Evolutionary conservation across 2,797 vertebrate genomes (phyloP), one percentile per base, ranked within the genome.

Genomic region (Glyptemys insculpta): DNA sequence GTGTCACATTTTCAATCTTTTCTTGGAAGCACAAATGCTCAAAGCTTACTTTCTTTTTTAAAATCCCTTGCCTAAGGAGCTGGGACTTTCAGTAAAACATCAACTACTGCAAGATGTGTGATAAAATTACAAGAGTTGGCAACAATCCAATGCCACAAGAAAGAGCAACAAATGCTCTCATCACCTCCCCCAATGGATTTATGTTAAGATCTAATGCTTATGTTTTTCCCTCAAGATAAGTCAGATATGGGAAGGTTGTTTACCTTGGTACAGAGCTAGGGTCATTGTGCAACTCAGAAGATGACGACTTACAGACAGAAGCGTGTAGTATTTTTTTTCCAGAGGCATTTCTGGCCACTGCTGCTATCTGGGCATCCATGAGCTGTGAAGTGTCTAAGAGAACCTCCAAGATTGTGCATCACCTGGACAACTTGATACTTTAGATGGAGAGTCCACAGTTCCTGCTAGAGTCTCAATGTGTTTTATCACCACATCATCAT

Each of bases 111-210:
- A 8, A n/a, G 74, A 53, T 74, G 74, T 74, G 19, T 85, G 80
- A 85, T 74, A 94, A 94, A 97, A 83, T 10, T 86, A 14, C 14
- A 86, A 92, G 21, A 50, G 54, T 5, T 91, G 89, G 56, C 49
- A 62, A 47, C 15, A 9, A 8, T 89, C 23, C 56, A 93, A 29
- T 0, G 0, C 79, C 74, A 81, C 8, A 76, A 96, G 37, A 57
- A 90, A 57, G 80, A 76, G 83, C 47, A 74, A 2, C 41, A n/a
- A 72, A 86, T 50, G 16, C n/a, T 79, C n/a, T n/a, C 52, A 11
- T 56, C 94, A 12, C 21, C 7, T 90, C 90, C 23, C 12, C 1
- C 90, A 23, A 10, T 21, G 31, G 90, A 83, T 68, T 68, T 62
- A 86, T 83, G 31, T 72, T 72, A 72, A 72, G 37, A 41, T 41